Percentiles rank a stretch among this genome's conserved stretches.
These are phyloP conservation scores for Sphenopsis melanotis DNA, from an alignment of 2,797 vertebrate species.

Conservation along the genomic window DNA sequence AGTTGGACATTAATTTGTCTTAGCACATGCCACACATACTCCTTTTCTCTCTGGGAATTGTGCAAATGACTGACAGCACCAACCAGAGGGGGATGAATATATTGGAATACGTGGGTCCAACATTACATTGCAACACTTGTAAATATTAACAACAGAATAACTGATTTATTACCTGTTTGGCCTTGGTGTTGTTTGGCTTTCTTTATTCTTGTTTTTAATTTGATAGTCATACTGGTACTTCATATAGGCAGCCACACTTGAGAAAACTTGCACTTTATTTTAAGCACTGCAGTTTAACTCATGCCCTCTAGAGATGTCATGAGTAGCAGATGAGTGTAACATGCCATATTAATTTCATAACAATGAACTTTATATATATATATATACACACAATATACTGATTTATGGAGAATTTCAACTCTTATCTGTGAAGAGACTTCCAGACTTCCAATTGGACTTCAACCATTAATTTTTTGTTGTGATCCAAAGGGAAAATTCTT, in stretches of 20 bases:
- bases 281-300: not conserved
- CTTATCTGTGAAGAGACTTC: not conserved
- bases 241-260: not conserved
- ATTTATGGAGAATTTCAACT: not conserved
- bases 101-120: not conserved
- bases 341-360: not conserved
- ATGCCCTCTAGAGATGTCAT: not conserved
- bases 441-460: not conserved
- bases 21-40: fast-evolving
- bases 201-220: not conserved
- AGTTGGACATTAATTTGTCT: not conserved
- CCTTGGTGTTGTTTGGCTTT: not conserved
- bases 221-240: not conserved
- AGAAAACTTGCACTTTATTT: not conserved
- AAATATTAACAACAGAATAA: not conserved
- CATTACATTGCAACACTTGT: not conserved
- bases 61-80: not conserved
- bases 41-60: not conserved
- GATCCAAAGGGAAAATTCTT: not conserved
- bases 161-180: not conserved
- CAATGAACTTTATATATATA: not conserved
- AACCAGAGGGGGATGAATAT: not conserved
- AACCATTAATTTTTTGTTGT: not conserved
- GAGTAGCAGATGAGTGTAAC: not conserved
- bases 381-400: not conserved